A percentile compares a stretch with the other conserved stretches of the same genome.
Evolutionary conservation across 2,888 invertebrate species (phyloP).

Genomic region (Sphecodes monilicornis): DNA sequence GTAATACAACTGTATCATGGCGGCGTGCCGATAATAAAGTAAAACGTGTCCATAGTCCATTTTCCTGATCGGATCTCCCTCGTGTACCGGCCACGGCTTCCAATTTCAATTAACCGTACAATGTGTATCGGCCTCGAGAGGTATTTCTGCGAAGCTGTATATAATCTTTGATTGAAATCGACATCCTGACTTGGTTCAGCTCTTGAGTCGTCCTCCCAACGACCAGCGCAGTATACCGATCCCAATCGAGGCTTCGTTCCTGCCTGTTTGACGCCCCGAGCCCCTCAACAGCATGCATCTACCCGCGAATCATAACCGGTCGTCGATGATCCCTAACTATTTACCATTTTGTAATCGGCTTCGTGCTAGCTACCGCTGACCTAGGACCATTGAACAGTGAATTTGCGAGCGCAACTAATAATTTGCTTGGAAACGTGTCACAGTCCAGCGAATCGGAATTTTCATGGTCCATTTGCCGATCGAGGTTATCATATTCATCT

Average conservation of each 20-base stretch:
- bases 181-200: slow-evolving; percentile 41
- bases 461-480: background rate
- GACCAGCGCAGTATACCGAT: slow-evolving; percentile 51
- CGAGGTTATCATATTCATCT: background rate
- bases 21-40: background rate
- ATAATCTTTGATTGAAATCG: slow-evolving; percentile 65
- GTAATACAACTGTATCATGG: background rate
- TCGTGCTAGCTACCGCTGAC: slow-evolving; percentile 10
- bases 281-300: slow-evolving; percentile 23
- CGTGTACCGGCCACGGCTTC: slow-evolving; percentile 34
- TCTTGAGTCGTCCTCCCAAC: slow-evolving; percentile 42
- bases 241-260: slow-evolving; percentile 49
- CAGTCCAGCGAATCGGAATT: background rate
- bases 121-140: slow-evolving; percentile 36
- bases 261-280: slow-evolving; percentile 41
- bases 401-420: background rate
- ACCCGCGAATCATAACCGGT: slow-evolving; percentile 47
- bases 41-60: background rate
- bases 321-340: slow-evolving; percentile 48
- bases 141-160: slow-evolving; percentile 59
- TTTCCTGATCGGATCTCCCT: slow-evolving; percentile 26
- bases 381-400: background rate
- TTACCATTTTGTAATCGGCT: slow-evolving; percentile 33
- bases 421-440: background rate
- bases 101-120: slow-evolving; percentile 55